A percentile compares a stretch with the other conserved stretches of the same genome.
phyloP scores from a whole-genome alignment of 1,140 invertebrate species.

The Chironomus striatipennis region DNA sequence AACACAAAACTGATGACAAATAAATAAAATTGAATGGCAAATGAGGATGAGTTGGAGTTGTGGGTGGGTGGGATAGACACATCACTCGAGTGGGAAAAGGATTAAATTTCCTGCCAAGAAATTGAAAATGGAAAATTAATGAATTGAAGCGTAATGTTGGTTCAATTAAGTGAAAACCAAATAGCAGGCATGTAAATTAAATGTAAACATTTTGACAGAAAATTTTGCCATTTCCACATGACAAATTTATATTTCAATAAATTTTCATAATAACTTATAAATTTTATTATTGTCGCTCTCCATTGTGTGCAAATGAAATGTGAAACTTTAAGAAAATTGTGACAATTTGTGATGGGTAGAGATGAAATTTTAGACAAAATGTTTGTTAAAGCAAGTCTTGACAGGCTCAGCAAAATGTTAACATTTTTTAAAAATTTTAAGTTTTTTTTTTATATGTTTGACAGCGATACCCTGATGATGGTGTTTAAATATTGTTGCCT shows the following conservation, averaged over 20 bases:
- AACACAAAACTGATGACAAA: neutral
- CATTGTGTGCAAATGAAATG: too few species aligned
- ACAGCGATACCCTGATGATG: too few species aligned
- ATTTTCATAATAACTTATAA: neutral
- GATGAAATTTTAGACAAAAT: too few species aligned
- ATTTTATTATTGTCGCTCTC: too few species aligned
- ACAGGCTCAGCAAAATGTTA: too few species aligned
- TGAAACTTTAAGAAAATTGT: too few species aligned
- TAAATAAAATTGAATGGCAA: neutral
- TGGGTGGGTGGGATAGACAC: neutral
- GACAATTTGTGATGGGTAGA: too few species aligned
- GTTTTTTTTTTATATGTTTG: too few species aligned
- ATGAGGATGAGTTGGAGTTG: neutral
- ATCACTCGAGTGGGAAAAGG: neutral
- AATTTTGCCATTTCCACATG: neutral
- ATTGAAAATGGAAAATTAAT: constrained; percentile 16
- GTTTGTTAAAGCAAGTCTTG: too few species aligned
- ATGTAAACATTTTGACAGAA: constrained; percentile 11
- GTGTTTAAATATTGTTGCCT: too few species aligned
- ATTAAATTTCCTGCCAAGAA: neutral
- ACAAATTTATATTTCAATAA: constrained; percentile 9
- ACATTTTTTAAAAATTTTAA: too few species aligned
- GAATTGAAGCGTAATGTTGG: constrained; percentile 22
- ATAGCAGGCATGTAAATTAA: constrained; percentile 18
- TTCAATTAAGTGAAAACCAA: constrained; percentile 22